Evolutionary conservation across 2,888 invertebrate genomes (phyloP), one percentile per base, ranked within the genome.

Genomic region (Acronicta aceris): DNA sequence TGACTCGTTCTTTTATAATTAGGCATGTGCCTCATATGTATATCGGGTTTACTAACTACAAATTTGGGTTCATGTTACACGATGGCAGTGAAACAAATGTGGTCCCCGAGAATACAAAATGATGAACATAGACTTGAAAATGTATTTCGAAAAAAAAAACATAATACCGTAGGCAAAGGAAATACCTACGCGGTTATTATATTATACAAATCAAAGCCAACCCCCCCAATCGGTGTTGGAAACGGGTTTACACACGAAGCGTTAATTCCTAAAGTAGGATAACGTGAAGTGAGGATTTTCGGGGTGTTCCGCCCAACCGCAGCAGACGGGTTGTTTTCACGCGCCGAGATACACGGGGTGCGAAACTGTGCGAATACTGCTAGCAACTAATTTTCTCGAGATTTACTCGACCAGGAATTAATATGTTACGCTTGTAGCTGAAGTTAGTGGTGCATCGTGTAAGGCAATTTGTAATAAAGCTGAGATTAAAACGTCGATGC

Each of bases 231-330:
- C 50, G 53, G 46, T 45, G 66, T 65, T 41, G 54, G 60, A 74
- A 69, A 71, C 72, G 65, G 54, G 54, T 48, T 56, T 51, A 46
- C 53, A 54, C 56, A 67, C 56, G 50, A 70, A 60, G 67, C 74
- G 75, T 79, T 81, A 78, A 81, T 82, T 79, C 66, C 67, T 70
- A 59, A 63, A 74, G 78, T 74, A 69, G 67, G 68, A 74, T 75
- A 78, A 79, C 72, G 75, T 68, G 72, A 77, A 78, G 76, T 75
- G 74, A 56, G 67, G 76, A 79, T 82, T 79, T 78, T 71, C 71
- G 71, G 71, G 68, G 81, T 74, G 71, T 67, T 65, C 57, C 59
- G 65, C 59, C 59, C 59, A 60, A 62, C 74, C 74, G 60, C 74
- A 65, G 63, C 56, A 60, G 68, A 71, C 68, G 47, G 60, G 67